phyloP scores from a whole-genome alignment of 2,113 vertebrate genomes.

The Rhizomys pruinosus region DNA sequence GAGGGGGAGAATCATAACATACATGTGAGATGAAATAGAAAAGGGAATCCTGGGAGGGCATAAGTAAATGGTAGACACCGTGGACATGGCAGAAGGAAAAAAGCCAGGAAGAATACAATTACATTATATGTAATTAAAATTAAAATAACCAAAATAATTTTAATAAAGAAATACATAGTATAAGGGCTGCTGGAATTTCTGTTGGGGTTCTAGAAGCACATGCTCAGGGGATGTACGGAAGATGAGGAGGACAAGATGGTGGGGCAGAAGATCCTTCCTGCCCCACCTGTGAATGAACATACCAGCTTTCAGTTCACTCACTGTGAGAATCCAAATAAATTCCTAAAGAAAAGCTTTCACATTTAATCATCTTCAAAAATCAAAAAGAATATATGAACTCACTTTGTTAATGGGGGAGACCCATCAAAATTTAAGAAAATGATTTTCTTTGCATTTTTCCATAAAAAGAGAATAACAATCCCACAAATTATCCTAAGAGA shows the following conservation, averaged over 20 bases:
- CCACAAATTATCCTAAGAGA: background rate
- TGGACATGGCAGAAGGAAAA: background rate
- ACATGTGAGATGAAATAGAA: background rate
- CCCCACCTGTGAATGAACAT: fast-evolving
- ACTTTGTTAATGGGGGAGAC: background rate
- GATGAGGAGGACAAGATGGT: fast-evolving
- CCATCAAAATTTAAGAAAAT: background rate
- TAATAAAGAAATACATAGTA: background rate
- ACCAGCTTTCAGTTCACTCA: background rate
- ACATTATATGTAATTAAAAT: no score
- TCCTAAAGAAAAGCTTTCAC: background rate
- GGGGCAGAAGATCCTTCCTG: fast-evolving
- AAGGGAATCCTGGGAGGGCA: background rate
- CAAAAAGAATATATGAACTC: background rate
- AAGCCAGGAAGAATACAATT: background rate
- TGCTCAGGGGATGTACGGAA: background rate
- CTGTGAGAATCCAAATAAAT: background rate
- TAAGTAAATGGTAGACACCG: fast-evolving
- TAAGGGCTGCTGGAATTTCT: background rate
- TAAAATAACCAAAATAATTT: background rate
- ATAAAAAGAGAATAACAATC: background rate
- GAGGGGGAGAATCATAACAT: background rate
- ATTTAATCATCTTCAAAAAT: background rate
- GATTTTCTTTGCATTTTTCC: background rate
- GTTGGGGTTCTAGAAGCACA: background rate